Evolutionary conservation across 1,140 invertebrate species (phyloP).

Genomic region (Dendroctonus valens): DNA sequence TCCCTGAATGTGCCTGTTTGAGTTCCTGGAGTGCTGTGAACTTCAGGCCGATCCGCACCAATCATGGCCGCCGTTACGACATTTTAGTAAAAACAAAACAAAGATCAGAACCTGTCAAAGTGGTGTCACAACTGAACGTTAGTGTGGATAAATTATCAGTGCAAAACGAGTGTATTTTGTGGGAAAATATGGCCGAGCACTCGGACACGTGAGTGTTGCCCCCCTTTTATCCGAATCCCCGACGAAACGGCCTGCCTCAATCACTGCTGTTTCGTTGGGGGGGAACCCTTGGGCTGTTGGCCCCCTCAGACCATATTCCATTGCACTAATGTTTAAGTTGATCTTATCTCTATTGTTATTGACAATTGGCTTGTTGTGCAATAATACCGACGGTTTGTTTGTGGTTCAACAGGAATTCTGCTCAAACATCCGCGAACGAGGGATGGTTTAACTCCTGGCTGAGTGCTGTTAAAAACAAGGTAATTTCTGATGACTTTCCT

Average conservation of each 20-base stretch:
- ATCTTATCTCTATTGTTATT: conserved; percentile 3
- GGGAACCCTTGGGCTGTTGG: neutral
- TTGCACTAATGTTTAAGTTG: conserved; percentile 4
- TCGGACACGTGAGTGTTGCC: conserved; percentile 12
- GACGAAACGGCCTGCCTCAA: neutral
- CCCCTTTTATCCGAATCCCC: neutral
- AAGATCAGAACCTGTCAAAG: no score
- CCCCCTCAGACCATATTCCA: neutral
- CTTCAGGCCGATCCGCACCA: no score
- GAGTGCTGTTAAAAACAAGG: conserved; percentile 49
- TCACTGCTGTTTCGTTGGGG: no score
- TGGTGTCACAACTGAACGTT: no score
- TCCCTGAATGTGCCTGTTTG: no score
- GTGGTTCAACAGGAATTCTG: conserved; percentile 1
- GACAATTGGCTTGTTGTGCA: neutral
- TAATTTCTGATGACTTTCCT: conserved; percentile 27
- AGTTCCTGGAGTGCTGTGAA: no score
- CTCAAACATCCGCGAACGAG: neutral
- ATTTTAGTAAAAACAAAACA: no score
- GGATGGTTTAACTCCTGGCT: conserved; percentile 49
- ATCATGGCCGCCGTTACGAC: no score
- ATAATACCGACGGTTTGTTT: neutral
- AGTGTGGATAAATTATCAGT: conserved; percentile 6
- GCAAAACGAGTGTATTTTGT: neutral
- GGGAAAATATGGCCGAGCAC: conserved; percentile 13